phyloP scores from a whole-genome alignment of 2,113 vertebrate species.

The Notarius lentiginosus region DNA sequence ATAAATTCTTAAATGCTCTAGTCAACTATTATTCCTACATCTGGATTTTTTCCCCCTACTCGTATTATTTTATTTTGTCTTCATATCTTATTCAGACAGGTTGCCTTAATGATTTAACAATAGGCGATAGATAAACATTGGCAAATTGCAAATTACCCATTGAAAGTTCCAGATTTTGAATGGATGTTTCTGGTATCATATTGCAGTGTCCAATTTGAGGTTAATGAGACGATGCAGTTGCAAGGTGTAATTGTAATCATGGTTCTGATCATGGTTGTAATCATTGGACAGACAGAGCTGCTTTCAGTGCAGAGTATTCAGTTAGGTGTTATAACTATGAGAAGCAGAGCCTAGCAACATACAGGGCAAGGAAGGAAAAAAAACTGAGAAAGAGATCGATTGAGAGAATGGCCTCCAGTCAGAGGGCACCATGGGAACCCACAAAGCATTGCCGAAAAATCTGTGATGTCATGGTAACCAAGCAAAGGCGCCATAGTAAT shows the following conservation, averaged over 20 bases:
- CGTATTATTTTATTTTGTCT: background rate
- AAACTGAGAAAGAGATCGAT: background rate
- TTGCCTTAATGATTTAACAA: background rate
- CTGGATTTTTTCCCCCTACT: background rate
- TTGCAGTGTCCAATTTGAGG: background rate
- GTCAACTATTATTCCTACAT: background rate
- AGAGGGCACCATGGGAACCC: background rate
- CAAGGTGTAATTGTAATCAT: background rate
- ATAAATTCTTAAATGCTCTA: background rate
- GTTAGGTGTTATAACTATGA: background rate
- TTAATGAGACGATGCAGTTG: background rate
- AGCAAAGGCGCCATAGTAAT: background rate
- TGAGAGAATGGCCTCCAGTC: conserved; percentile 11
- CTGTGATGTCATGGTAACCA: conserved; percentile 25
- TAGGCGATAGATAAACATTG: background rate
- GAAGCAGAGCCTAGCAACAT: background rate
- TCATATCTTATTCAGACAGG: background rate
- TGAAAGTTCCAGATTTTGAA: background rate
- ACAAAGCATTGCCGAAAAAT: background rate
- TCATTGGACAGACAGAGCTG: background rate
- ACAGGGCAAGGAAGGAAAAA: background rate
- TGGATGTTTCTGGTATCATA: background rate
- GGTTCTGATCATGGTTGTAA: no score
- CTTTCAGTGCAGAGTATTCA: background rate
- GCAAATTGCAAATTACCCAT: background rate